Conservation (phyloP, 2,888 invertebrate genomes). For the Lepidochrysops patricia region DNA sequence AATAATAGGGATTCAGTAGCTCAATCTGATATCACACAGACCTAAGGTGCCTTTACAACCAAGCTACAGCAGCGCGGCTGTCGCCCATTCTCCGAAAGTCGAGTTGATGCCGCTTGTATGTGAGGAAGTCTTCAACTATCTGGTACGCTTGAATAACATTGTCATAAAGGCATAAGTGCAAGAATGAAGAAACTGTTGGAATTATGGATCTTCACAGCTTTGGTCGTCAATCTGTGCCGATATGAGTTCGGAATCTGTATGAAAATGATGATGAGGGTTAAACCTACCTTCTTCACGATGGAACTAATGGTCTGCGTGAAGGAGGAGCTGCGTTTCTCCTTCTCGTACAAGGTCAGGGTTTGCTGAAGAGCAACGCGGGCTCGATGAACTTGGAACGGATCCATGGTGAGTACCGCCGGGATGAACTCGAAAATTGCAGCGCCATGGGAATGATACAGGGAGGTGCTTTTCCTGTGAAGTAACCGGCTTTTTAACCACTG, state of each 20-base stretch:
- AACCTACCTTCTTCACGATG: slow-evolving; percentile 75
- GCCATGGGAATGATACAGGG: slow-evolving; percentile 95
- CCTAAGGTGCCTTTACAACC: too few species aligned
- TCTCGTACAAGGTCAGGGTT: slow-evolving; percentile 85
- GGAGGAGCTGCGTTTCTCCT: slow-evolving; percentile 78
- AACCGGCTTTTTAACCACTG: too few species aligned
- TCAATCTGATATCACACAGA: background rate
- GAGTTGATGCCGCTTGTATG: too few species aligned
- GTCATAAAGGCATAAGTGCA: too few species aligned
- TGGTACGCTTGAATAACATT: too few species aligned
- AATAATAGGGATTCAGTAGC: background rate
- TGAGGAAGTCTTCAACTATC: too few species aligned
- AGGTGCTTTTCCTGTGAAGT: slow-evolving; percentile 79
- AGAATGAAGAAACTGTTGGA: too few species aligned
- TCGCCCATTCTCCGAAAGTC: too few species aligned
- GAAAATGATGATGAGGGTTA: background rate
- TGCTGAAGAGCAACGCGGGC: slow-evolving; percentile 80
- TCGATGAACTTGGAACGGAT: slow-evolving; percentile 81
- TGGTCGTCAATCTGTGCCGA: too few species aligned
- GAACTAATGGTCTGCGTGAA: slow-evolving; percentile 88
- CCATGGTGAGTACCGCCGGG: slow-evolving; percentile 94
- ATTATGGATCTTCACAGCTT: too few species aligned
- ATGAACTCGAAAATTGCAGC: slow-evolving; percentile 91
- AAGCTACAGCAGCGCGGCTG: too few species aligned
- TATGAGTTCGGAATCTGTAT: too few species aligned